Evolutionary conservation across 2,797 vertebrate species (phyloP), one percentile per base, ranked within the genome.

Genomic region (Lutjanus argentimaculatus): DNA sequence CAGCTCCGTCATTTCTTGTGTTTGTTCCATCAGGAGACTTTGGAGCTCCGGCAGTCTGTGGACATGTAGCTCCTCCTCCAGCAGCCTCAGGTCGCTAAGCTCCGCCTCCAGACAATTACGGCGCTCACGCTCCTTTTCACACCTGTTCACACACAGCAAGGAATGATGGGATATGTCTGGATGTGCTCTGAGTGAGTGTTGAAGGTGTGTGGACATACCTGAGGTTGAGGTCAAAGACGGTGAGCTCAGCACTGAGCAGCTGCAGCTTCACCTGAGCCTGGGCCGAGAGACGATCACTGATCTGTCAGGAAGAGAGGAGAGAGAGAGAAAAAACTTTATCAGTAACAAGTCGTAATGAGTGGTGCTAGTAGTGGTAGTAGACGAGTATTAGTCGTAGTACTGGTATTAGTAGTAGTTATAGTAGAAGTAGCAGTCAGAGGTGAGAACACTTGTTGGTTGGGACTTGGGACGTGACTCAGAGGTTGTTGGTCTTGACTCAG

Each of bases 171-270:
- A 75, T 8, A 19, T 19, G 6, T 56, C 17, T 48, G 13, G 2
- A 1, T 71, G 22, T 63, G n/a, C 7, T 57, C 1, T 48, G 7
- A 56, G 15, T 40, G 40, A 55, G 22, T 64, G 42, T 16, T 5
- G 12, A 22, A 48, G 6, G 36, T 65, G 46, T n/a, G 53, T 65
- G 15, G 62, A 74, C 90, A 85, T 89, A 96, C 96, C 95, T 96
- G 80, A 77, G 83, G 2, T 80, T 92, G 88, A 96, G 94, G 88
- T 96, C 85, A 0, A 90, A 93, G 0, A 92, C 81, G 0, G 86
- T 84, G 86, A 96, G 91, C 70, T 92, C 90, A 53, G 94, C 93
- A 0, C 82, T 91, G 72, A 79, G 70, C 91, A 75, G 82, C 17
- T 22, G 42, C 10, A 12, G 91, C 88, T 66, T 95, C 86, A 73